A percentile compares a stretch with the other conserved stretches of the same genome.
Evolutionary conservation across 2,888 invertebrate species (phyloP).

Genomic region (Ormia ochracea): DNA sequence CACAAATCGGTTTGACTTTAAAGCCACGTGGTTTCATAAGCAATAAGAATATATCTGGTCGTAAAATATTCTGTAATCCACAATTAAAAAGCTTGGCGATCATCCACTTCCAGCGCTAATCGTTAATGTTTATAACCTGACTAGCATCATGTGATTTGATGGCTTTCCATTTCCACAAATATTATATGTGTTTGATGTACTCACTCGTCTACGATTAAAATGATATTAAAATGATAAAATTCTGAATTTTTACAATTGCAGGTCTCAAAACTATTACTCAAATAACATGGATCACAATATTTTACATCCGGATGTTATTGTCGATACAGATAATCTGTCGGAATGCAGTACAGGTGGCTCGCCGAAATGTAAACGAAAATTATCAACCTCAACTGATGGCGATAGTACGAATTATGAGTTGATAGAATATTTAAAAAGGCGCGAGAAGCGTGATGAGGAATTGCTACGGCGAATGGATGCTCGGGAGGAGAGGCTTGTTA

Average conservation of each 20-base stretch:
- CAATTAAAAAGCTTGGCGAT: too few relatives aligned
- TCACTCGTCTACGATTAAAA: too few relatives aligned
- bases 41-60: too few relatives aligned
- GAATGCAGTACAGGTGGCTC: constrained; percentile 71
- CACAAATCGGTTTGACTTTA: too few relatives aligned
- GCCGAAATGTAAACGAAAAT: constrained; percentile 73
- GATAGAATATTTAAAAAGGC: constrained; percentile 75
- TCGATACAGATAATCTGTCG: constrained; percentile 76
- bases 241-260: constrained; percentile 54
- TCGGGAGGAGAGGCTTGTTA: constrained; percentile 75
- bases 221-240: neutral
- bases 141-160: too few relatives aligned
- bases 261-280: constrained; percentile 74
- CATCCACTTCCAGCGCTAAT: too few relatives aligned
- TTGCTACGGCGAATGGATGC: constrained; percentile 76
- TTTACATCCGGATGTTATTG: constrained; percentile 76
- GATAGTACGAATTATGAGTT: constrained; percentile 76
- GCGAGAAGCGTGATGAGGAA: constrained; percentile 76
- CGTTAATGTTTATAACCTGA: too few relatives aligned
- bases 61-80: too few relatives aligned
- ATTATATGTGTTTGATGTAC: neutral
- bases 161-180: neutral
- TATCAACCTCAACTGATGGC: constrained; percentile 76
- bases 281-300: constrained; percentile 73
- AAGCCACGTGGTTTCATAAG: too few relatives aligned